Conservation (phyloP, 2,888 invertebrate species). For the Limnephilus lunatus region DNA sequence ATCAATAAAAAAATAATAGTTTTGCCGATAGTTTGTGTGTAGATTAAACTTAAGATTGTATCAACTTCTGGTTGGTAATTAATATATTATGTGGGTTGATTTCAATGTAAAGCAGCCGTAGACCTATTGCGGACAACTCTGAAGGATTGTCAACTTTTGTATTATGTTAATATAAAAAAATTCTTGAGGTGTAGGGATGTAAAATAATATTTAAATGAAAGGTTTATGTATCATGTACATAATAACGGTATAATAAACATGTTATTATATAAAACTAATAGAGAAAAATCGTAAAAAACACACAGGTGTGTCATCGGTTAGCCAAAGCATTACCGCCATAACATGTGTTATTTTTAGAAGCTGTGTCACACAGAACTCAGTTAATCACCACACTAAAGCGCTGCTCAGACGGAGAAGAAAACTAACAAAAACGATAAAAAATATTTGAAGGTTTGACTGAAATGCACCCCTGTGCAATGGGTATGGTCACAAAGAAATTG, state of each 20-base stretch:
- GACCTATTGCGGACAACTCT: too few relatives aligned
- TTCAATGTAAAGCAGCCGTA: not conserved
- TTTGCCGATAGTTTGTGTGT: not conserved
- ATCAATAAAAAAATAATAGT: not conserved
- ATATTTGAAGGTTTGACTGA: not conserved
- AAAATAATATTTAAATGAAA: not conserved
- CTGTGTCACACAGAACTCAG: constrained; percentile 43
- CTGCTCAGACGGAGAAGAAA: not conserved
- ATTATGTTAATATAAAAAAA: not conserved
- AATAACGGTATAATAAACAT: not conserved
- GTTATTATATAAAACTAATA: not conserved
- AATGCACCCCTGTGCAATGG: constrained; percentile 46
- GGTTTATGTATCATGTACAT: not conserved
- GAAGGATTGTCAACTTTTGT: not conserved
- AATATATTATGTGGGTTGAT: not conserved
- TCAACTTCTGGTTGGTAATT: not conserved
- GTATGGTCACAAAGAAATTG: constrained; percentile 32
- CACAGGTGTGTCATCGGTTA: constrained; percentile 52
- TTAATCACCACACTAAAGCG: not conserved
- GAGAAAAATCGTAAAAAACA: constrained; percentile 46
- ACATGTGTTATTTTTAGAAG: constrained; percentile 58
- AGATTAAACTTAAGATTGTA: not conserved
- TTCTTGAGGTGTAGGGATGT: not conserved
- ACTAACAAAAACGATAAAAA: not conserved
- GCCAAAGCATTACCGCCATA: constrained; percentile 50